Evolutionary conservation across 2,888 invertebrate genomes (phyloP).

Genomic region (Eupithecia subfuscata): DNA sequence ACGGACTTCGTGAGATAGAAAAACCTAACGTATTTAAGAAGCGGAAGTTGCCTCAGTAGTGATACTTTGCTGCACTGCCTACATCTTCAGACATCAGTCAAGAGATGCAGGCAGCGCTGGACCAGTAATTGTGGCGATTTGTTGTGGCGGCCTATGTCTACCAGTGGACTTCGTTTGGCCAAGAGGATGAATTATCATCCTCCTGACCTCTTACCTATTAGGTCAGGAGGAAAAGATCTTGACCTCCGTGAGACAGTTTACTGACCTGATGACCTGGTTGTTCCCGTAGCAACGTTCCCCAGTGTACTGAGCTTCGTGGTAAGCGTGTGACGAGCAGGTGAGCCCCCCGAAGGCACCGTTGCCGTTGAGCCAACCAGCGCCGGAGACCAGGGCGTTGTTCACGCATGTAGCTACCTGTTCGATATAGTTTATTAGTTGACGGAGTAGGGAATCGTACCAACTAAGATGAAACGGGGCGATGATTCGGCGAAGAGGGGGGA

Average conservation of each 20-base stretch:
- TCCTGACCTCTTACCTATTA: too few species aligned
- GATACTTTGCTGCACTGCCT: background rate
- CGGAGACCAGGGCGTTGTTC: conserved; percentile 60
- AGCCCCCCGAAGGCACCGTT: conserved; percentile 68
- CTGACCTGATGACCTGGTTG: conserved; percentile 71
- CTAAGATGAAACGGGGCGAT: background rate
- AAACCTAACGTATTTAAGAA: too few species aligned
- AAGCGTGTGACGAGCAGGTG: conserved; percentile 69
- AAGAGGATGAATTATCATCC: too few species aligned
- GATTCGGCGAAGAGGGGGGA: too few species aligned
- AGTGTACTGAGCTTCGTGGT: conserved; percentile 69
- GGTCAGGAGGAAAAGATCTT: too few species aligned
- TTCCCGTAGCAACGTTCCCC: conserved; percentile 70
- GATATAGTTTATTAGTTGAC: background rate
- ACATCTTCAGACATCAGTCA: background rate
- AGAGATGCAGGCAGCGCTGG: too few species aligned
- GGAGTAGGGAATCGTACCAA: background rate
- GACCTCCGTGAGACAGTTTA: background rate
- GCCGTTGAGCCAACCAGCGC: conserved; percentile 66
- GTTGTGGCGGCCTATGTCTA: background rate
- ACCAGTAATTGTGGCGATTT: background rate
- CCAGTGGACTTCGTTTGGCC: background rate
- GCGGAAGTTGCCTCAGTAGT: background rate
- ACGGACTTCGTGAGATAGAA: too few species aligned
- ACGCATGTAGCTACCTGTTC: conserved; percentile 65